Evolutionary conservation across 1,140 invertebrate genomes (phyloP).

Genomic region (Pseudomyrmex flavicornis): DNA sequence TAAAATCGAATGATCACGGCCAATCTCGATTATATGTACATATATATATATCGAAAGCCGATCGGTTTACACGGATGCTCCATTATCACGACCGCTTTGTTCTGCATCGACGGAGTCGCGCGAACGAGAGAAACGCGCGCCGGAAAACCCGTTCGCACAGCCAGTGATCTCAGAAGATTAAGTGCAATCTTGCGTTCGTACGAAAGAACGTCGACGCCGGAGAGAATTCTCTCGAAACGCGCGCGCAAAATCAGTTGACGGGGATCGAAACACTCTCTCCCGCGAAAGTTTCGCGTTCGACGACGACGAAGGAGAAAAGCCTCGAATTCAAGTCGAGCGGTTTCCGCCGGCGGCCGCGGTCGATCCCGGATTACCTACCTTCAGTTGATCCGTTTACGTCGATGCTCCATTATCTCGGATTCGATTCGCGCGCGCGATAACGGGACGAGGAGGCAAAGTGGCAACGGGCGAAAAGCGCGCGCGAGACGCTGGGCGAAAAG

Average conservation of each 20-base stretch:
- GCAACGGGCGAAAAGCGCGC: not conserved
- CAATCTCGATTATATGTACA: conserved; percentile 29
- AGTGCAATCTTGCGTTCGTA: conserved; percentile 48
- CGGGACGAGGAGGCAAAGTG: conserved; percentile 50
- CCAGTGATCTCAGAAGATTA: conserved; percentile 40
- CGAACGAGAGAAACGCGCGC: not conserved
- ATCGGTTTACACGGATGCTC: conserved; percentile 65
- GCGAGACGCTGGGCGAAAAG: not conserved
- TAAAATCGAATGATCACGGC: conserved; percentile 32
- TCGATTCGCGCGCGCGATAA: conserved; percentile 50
- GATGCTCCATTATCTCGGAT: conserved; percentile 65
- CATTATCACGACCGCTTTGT: conserved; percentile 56
- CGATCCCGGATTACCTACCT: conserved; percentile 59
- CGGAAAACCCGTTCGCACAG: conserved; percentile 1
- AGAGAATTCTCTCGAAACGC: conserved; percentile 31
- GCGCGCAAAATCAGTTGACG: not conserved
- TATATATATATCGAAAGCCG: conserved; percentile 20
- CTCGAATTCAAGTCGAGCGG: conserved; percentile 55
- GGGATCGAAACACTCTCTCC: not conserved
- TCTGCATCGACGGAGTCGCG: conserved; percentile 20
- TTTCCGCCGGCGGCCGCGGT: conserved; percentile 20
- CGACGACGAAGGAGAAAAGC: not conserved
- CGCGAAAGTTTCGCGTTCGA: conserved; percentile 2
- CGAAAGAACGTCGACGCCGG: conserved; percentile 12
- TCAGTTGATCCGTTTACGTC: conserved; percentile 58